phyloP scores from a whole-genome alignment of 2,888 invertebrate species.

The Hyposoter dolosus region DNA sequence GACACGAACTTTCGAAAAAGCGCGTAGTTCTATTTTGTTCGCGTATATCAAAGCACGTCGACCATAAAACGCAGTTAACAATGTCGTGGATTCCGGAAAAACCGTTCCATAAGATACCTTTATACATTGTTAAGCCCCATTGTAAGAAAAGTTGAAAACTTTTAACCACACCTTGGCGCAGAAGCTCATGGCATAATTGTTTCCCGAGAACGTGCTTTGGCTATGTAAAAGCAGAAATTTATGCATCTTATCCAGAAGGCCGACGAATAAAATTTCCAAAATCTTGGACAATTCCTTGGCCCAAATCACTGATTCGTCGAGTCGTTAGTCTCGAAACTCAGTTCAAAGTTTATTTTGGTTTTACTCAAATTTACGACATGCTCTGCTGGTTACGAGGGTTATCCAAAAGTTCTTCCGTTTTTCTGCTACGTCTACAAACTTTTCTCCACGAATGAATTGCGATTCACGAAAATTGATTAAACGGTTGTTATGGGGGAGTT shows the following conservation, averaged over 20 bases:
- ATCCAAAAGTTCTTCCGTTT: neutral
- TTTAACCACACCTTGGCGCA: neutral
- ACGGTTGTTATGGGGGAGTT: neutral
- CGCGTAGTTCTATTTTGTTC: neutral
- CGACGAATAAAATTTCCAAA: neutral
- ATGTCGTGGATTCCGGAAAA: conserved; percentile 1
- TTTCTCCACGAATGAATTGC: neutral
- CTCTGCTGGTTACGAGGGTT: neutral
- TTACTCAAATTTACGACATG: neutral
- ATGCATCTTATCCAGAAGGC: too few relatives aligned
- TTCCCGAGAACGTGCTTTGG: neutral
- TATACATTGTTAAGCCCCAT: neutral
- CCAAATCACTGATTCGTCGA: neutral
- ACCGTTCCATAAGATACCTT: neutral
- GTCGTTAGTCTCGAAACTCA: neutral
- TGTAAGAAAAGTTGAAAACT: conserved; percentile 12
- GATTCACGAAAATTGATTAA: neutral
- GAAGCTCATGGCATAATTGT: conserved; percentile 31
- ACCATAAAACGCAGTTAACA: conserved; percentile 9
- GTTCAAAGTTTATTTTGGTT: neutral
- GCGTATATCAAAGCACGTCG: neutral
- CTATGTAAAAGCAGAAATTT: too few relatives aligned
- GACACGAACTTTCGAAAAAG: neutral
- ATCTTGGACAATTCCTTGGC: neutral
- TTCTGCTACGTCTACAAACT: neutral